Conservation (phyloP, 2,113 vertebrate species). For the Gavialis gangeticus region DNA sequence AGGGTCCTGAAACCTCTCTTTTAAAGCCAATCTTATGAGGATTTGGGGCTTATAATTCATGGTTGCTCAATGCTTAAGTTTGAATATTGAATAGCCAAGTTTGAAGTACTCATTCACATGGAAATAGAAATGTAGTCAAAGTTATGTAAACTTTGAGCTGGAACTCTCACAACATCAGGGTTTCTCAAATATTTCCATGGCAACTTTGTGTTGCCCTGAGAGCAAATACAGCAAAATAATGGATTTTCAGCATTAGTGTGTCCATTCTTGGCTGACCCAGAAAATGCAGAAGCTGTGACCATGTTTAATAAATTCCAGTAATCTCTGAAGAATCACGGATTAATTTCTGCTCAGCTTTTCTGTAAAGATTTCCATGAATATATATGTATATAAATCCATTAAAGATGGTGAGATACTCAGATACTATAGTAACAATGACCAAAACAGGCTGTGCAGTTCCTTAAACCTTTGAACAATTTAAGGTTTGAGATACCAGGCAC, state of each 20-base stretch:
- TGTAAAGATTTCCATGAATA: not conserved
- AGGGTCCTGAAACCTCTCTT: not conserved
- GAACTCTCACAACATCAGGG: not conserved
- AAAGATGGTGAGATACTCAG: too few relatives aligned
- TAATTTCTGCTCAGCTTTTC: not conserved
- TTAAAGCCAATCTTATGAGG: too few relatives aligned
- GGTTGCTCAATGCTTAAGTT: accelerated
- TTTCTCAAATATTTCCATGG: not conserved
- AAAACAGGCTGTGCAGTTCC: too few relatives aligned
- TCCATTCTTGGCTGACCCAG: not conserved
- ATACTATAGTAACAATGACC: too few relatives aligned
- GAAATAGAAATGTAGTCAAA: not conserved
- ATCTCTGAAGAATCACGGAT: not conserved
- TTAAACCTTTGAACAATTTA: too few relatives aligned
- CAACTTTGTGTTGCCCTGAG: accelerated
- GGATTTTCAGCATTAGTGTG: not conserved
- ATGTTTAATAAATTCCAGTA: constrained; percentile 1
- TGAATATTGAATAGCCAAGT: not conserved
- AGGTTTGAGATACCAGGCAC: too few relatives aligned
- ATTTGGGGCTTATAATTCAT: not conserved
- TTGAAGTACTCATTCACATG: not conserved
- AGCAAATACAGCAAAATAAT: not conserved
- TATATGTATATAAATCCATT: too few relatives aligned
- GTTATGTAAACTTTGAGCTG: not conserved
- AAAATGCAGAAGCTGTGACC: not conserved